Base-by-base conservation (phyloP, 2,797 vertebrate genomes). In the Melanotaenia nigrans region DNA sequence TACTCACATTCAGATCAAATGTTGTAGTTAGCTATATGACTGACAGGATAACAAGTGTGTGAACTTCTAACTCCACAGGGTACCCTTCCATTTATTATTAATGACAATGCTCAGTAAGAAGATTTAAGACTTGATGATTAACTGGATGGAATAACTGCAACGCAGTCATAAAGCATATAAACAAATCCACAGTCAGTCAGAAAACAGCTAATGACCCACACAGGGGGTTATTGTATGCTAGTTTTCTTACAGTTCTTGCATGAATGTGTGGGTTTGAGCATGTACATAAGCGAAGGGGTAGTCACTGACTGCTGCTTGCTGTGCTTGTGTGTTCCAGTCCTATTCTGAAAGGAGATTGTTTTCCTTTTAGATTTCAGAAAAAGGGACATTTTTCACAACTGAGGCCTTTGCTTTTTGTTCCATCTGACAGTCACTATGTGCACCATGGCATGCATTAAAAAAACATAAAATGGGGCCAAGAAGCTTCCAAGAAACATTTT, bases 81-180 rank as follows among this genome's bases (percentile, higher is more conserved):
- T 65, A 74, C 68, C 64, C 32, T 38, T 3, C 4, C 75, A 90
- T 91, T 61, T 79, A 91, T 91, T 89, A 92, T 92, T 90, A 75
- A 92, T 36, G 49, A n/a, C 56, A 65, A 33, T 14, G 74, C 13
- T 69, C 55, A 58, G 74, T 82, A 61, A 60, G 83, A 85, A 65
- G 16, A 68, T 63, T 80, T 66, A 74, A 22, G 62, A 72, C 63
- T 58, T 64, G n/a, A 62, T 7, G 8, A 61, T 75, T 53, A 47
- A 54, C 65, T 65, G 63, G 53, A 79, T 66, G 11, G 35, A 81
- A 53, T n/a, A 72, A 77, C 68, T 68, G 71, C 71, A 68, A 40
- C 32, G 13, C 56, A 25, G 58, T 77, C 24, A 71, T 73, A 58
- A 71, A 64, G 60, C 14, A 35, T 53, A 53, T 18, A 59, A 53